Conservation (phyloP, 1,140 invertebrate genomes). For the Spodoptera frugiperda region DNA sequence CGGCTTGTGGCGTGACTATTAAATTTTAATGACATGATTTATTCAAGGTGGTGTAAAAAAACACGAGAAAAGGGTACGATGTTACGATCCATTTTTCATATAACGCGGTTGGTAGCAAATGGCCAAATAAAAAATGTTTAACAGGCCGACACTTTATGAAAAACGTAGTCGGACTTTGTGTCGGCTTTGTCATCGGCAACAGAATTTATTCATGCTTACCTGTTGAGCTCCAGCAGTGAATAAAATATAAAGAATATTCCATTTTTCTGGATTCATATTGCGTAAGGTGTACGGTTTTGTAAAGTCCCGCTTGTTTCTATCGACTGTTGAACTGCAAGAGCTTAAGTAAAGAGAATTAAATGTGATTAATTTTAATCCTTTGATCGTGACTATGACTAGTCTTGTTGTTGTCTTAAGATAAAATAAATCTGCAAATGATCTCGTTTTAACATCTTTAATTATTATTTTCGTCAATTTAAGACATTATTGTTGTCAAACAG, state of each 20-base stretch:
- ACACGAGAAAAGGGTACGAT: constrained; percentile 84
- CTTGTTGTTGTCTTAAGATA: too few species aligned
- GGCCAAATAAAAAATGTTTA: constrained; percentile 85
- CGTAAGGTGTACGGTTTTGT: constrained; percentile 65
- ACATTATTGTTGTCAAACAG: background rate
- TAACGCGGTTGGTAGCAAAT: constrained; percentile 86
- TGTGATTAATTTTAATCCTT: background rate
- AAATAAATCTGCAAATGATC: too few species aligned
- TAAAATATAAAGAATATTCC: constrained; percentile 85
- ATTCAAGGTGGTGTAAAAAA: constrained; percentile 63
- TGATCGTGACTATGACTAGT: too few species aligned
- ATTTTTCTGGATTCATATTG: constrained; percentile 84
- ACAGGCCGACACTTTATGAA: constrained; percentile 85
- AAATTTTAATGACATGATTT: constrained; percentile 87
- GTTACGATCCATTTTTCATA: constrained; percentile 86
- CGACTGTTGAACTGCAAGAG: background rate
- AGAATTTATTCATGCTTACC: constrained; percentile 84
- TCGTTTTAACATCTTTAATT: too few species aligned
- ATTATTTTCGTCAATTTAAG: too few species aligned
- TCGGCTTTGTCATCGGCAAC: constrained; percentile 81
- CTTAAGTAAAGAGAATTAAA: background rate
- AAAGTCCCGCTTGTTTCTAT: constrained; percentile 56
- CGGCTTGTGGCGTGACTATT: constrained; percentile 81
- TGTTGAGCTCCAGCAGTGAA: constrained; percentile 83
- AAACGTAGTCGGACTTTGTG: constrained; percentile 76